Base-by-base conservation (phyloP, 1,140 invertebrate species). In the Paraescarpia echinospica region DNA sequence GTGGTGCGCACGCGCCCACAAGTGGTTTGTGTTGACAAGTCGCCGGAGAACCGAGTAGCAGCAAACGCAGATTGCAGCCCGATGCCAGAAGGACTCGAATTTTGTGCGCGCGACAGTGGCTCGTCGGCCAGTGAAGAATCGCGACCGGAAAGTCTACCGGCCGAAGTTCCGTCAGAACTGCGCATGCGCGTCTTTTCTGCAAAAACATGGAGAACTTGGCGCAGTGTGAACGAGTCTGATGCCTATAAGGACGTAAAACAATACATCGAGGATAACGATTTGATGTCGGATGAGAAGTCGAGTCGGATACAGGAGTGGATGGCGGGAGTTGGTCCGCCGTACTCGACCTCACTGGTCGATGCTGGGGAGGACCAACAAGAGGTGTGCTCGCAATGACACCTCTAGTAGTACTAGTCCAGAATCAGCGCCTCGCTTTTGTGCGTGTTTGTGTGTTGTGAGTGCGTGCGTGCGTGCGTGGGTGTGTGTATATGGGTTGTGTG, bases 231-330 rank as follows among this genome's bases (percentile, higher is more conserved):
- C 92, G 94, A 95, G 33, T 95, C 95, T 0, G 94, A 95, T 92
- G 95, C 95, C 1, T 95, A 95, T 92, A 94, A 93, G 88, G 94
- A 95, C 93, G 95, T 95, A 6, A 94, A 93, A 41, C 94, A 95
- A 92, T 95, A 95, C 90, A 95, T 95, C 27, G 92, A 94, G 33
- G 95, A 95, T 27, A 95, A 95, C 92, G 95, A 95, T 92, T 92
- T 95, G 14, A 94, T 95, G 94, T 93, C 93, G 4, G 92, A 93
- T 2, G 94, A 95, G 35, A 94, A 95, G 91, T 93, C 93, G 89
- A 90, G 93, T 1, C 94, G 94, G 94, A 95, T 95, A 91, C 92
- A 93, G 91, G 93, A 94, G 27, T 95, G 95, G 95, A 90, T 95
- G 22, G 33, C 93, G 9, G 93, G 94, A n/a, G 95, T 95, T 1